Evolutionary conservation across 2,113 vertebrate species (phyloP).

Genomic region (Tretioscincus oriximinensis): DNA sequence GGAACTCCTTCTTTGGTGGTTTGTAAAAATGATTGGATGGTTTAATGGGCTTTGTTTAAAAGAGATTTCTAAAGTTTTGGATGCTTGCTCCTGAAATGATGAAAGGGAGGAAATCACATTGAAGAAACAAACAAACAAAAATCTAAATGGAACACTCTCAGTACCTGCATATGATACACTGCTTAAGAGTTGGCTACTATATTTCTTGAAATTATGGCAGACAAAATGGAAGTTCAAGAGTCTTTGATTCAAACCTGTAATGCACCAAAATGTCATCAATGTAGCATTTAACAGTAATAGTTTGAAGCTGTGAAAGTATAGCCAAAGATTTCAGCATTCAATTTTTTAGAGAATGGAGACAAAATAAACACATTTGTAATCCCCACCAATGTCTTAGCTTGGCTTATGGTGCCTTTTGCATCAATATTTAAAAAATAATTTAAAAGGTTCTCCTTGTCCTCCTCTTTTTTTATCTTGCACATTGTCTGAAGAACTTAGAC

Average conservation of each 20-base stretch:
- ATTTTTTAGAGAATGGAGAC: neutral
- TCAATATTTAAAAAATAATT: neutral
- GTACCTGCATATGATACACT: conserved; percentile 10
- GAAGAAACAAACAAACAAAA: conserved; percentile 26
- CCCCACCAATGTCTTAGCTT: neutral
- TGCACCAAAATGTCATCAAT: conserved; percentile 30
- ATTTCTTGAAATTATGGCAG: neutral
- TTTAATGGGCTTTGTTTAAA: conserved; percentile 51
- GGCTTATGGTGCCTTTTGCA: neutral
- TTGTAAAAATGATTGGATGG: conserved; percentile 45
- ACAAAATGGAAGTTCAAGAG: neutral
- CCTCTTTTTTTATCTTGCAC: neutral
- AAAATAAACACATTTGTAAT: neutral
- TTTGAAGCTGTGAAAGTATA: conserved; percentile 24
- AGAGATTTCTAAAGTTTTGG: conserved; percentile 42
- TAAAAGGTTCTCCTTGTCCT: neutral
- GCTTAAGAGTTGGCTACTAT: conserved; percentile 29
- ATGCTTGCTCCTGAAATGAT: conserved; percentile 42
- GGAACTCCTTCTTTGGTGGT: conserved; percentile 46
- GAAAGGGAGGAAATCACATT: conserved; percentile 44
- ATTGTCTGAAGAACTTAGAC: neutral
- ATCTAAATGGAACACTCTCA: conserved; percentile 45
- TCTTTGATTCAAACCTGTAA: conserved; percentile 26
- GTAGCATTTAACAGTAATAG: neutral
- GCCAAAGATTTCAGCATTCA: neutral